Evolutionary conservation across 2,113 vertebrate genomes (phyloP), one percentile per base, ranked within the genome.

Genomic region (Hippopotamus amphibius): DNA sequence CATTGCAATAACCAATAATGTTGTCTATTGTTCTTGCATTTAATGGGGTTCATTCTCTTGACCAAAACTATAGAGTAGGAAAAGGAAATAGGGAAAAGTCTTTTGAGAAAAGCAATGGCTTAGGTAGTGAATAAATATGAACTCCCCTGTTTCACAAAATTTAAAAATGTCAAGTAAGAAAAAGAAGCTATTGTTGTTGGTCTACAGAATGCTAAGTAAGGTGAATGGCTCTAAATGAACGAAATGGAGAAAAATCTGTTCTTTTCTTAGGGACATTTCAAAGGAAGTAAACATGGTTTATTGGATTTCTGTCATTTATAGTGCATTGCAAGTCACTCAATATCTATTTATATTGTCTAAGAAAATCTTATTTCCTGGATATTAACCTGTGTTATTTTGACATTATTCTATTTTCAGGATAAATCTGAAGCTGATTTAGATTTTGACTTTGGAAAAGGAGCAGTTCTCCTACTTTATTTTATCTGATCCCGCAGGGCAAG

Each of bases 1-100:
- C 76, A 92, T 96, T 96, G 92, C 97, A 98, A 98, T 81, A 95
- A 95, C 79, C 43, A 88, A 55, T 91, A 98, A 98, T 93, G 83
- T 95, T 46, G 0, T 53, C 33, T 97, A 76, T 68, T 98, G 97
- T 97, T 77, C 94, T 93, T 74, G 30, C 80, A 88, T 90, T 93
- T 96, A 97, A 97, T 94, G 30, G 46, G 74, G 22, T 12, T 82
- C 96, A 83, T 96, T 98, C 43, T 97, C 95, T 97, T 81, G 0
- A 37, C 83, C 69, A 97, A 90, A 97, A 95, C 3, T 79, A 28
- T 63, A 72, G 50, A 92, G 43, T 46, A 84, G 61, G 53, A 43
- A 93, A 93, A 24, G 30, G 71, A 90, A 97, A 90, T 16, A 84
- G 61, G 57, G 17, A 91, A 94, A 55, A 30, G 57, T 82, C 10